These are phyloP conservation scores for Gambusia yucatana DNA, from an alignment of 2,797 vertebrate species.

Conservation along the genomic window DNA sequence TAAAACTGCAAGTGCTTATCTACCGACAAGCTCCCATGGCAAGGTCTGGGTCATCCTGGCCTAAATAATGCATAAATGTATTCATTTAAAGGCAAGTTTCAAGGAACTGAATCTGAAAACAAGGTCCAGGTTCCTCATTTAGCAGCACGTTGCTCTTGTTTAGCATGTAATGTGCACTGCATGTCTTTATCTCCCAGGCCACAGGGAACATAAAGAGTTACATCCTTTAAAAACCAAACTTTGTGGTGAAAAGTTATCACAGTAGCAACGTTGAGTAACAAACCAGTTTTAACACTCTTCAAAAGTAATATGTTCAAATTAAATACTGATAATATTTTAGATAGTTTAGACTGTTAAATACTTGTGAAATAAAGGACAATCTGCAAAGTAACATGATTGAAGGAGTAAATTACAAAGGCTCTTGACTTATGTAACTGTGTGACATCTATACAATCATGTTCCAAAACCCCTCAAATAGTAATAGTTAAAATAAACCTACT, in stretches of 20 bases:
- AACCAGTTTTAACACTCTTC: not conserved
- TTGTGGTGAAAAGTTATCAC: constrained; percentile 1
- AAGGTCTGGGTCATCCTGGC: constrained; percentile 48
- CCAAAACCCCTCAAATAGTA: not conserved
- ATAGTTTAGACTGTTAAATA: not conserved
- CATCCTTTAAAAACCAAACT: constrained; percentile 15
- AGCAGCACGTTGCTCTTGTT: constrained; percentile 53
- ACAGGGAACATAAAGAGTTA: constrained; percentile 35
- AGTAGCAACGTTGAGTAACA: constrained; percentile 7
- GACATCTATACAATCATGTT: not conserved
- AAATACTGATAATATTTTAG: not conserved
- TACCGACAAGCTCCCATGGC: not conserved
- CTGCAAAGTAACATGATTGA: not conserved
- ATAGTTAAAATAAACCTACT: not conserved
- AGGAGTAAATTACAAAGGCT: not conserved
- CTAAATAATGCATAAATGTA: constrained; percentile 55
- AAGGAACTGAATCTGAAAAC: constrained; percentile 87
- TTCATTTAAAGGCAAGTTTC: constrained; percentile 70
- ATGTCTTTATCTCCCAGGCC: constrained; percentile 38
- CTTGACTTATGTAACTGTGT: not conserved
- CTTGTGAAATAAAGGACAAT: not conserved
- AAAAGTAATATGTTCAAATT: not conserved
- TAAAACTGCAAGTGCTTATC: not conserved
- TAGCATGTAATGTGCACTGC: constrained; percentile 21
- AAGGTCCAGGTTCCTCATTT: constrained; percentile 82